Percentiles rank a stretch among this genome's conserved stretches.
Evolutionary conservation across 1,140 invertebrate species (phyloP).

Genomic region (Bombus consobrinus): DNA sequence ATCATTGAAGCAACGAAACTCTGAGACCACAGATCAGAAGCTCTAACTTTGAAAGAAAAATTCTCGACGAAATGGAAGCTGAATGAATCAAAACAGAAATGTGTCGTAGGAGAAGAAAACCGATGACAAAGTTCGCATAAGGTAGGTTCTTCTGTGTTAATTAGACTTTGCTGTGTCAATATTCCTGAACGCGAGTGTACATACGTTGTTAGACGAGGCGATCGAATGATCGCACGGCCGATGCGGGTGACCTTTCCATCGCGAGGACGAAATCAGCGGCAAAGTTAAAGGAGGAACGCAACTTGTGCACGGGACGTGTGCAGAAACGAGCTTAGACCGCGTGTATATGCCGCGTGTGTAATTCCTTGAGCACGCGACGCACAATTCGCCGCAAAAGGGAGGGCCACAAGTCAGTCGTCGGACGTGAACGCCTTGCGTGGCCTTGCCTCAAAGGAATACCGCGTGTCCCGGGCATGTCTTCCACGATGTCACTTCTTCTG

Average conservation of each 20-base stretch:
- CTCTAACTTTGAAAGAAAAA: too few relatives aligned
- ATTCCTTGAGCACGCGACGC: slow-evolving; percentile 19
- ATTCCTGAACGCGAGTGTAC: not conserved
- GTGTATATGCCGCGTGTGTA: not conserved
- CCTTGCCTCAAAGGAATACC: slow-evolving; percentile 37
- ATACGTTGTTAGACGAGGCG: too few relatives aligned
- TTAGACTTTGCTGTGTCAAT: too few relatives aligned
- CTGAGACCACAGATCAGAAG: too few relatives aligned
- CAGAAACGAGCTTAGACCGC: not conserved
- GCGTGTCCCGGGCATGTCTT: slow-evolving; percentile 20
- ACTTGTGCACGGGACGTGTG: not conserved
- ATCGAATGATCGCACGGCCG: not conserved
- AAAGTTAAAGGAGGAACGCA: slow-evolving; percentile 10
- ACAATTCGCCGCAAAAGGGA: slow-evolving; percentile 25
- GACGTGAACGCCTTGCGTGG: slow-evolving; percentile 21
- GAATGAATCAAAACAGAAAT: too few relatives aligned
- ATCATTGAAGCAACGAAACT: too few relatives aligned
- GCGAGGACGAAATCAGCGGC: not conserved
- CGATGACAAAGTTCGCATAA: too few relatives aligned
- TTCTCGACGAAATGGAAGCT: too few relatives aligned
- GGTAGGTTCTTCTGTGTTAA: too few relatives aligned
- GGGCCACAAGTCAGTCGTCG: slow-evolving; percentile 4
- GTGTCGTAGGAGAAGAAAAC: too few relatives aligned
- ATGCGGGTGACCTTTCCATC: not conserved
- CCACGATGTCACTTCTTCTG: slow-evolving; percentile 9